phyloP scores from a whole-genome alignment of 2,113 vertebrate species.

The Elachura formosa region DNA sequence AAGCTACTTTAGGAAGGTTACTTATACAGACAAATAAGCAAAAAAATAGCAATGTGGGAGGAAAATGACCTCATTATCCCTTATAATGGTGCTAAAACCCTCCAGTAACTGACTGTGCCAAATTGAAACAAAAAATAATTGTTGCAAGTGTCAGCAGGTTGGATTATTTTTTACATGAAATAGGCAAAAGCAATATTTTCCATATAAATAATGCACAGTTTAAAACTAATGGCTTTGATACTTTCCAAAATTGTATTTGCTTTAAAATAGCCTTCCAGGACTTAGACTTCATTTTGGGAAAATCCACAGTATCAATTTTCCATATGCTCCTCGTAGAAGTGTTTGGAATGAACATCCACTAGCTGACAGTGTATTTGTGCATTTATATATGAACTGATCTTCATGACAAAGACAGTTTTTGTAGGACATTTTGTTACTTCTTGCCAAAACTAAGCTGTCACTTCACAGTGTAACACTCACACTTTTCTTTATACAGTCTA shows the following conservation, averaged over 20 bases:
- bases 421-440: not conserved
- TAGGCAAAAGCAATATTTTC: not conserved
- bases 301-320: not conserved
- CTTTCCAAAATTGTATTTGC: not conserved
- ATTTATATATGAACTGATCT: not conserved
- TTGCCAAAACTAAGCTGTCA: not conserved
- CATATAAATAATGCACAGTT: not conserved
- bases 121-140: slow-evolving; percentile 8
- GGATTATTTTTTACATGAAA: slow-evolving; percentile 16
- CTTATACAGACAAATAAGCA: not conserved
- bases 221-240: not conserved
- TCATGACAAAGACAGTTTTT: slow-evolving; percentile 16
- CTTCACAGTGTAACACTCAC: not conserved
- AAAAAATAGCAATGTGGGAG: not conserved
- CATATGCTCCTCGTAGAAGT: not conserved
- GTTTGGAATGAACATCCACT: not conserved
- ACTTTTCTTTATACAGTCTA: slow-evolving; percentile 22
- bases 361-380: not conserved
- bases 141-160: not conserved
- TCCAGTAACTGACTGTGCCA: not conserved
- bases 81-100: not conserved
- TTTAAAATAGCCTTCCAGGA: not conserved
- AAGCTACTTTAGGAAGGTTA: not conserved
- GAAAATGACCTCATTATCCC: not conserved
- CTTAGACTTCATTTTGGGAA: not conserved